These are phyloP conservation scores for Apogon hyalosoma DNA, from an alignment of 2,797 vertebrate species.

Conservation along the genomic window DNA sequence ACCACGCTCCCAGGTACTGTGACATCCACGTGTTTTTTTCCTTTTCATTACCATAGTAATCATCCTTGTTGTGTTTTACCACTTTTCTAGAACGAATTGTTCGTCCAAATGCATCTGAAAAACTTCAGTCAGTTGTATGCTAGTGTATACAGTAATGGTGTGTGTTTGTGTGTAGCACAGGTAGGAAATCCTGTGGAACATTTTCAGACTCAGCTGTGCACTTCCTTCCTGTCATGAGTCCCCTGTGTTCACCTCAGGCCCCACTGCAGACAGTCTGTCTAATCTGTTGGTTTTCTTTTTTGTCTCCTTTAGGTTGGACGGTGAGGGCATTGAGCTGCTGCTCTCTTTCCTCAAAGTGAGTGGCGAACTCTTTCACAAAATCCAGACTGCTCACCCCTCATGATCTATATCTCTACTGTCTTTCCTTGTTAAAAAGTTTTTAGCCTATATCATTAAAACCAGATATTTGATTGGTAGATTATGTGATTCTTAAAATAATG, in stretches of 20 bases:
- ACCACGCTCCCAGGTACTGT: constrained; percentile 94
- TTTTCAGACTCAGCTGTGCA: constrained; percentile 56
- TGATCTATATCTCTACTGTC: too few species aligned
- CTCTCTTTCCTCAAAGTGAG: constrained; percentile 90
- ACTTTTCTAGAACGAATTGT: too few species aligned
- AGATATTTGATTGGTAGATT: too few species aligned
- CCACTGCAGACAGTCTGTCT: constrained; percentile 28
- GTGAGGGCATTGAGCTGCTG: constrained; percentile 97
- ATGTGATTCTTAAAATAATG: too few species aligned
- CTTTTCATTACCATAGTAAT: too few species aligned
- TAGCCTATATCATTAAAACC: too few species aligned
- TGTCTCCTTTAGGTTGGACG: constrained; percentile 88
- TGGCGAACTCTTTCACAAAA: constrained; percentile 7
- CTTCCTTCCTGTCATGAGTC: constrained; percentile 78
- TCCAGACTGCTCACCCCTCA: too few species aligned
- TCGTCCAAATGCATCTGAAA: too few species aligned
- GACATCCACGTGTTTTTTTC: background rate
- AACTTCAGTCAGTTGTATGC: too few species aligned
- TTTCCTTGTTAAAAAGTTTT: background rate
- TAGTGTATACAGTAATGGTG: constrained; percentile 15
- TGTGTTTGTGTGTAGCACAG: constrained; percentile 5
- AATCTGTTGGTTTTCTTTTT: constrained; percentile 45
- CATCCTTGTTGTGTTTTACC: too few species aligned
- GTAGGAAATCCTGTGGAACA: constrained; percentile 83
- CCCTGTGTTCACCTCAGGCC: constrained; percentile 60